Conservation (phyloP, 2,113 vertebrate species). For the Chlamydotis undulata region DNA sequence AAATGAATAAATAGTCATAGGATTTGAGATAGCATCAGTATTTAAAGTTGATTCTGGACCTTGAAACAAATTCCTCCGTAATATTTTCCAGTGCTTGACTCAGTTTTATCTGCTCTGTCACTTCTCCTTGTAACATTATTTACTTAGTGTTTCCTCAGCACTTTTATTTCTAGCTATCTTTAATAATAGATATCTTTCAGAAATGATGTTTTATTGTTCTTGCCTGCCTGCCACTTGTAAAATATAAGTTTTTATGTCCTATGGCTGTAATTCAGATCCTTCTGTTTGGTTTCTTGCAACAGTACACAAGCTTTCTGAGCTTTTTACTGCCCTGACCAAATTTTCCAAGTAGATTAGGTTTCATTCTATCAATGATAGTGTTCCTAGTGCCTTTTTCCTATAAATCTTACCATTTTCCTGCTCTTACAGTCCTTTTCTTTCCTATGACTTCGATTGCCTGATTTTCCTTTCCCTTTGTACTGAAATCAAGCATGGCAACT, state of each 20-base stretch:
- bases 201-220: constrained; percentile 11
- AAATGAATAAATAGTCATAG: background rate
- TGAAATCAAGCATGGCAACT: background rate
- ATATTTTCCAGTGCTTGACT: background rate
- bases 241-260: background rate
- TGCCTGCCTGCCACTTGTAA: background rate
- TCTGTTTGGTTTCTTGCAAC: constrained; percentile 12
- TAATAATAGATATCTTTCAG: constrained; percentile 44
- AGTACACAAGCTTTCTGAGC: background rate
- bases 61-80: background rate
- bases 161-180: constrained; percentile 34
- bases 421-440: background rate
- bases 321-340: background rate
- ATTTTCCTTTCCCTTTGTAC: background rate
- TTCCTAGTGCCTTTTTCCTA: background rate
- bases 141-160: constrained; percentile 20
- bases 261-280: background rate
- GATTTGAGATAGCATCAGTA: background rate
- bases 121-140: constrained; percentile 19
- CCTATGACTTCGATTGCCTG: background rate
- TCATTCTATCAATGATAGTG: background rate
- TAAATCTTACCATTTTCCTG: background rate
- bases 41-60: background rate
- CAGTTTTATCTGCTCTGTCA: background rate
- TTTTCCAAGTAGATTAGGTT: constrained; percentile 17